A percentile compares a stretch with the other conserved stretches of the same genome.
Conservation (phyloP, 2,888 invertebrate genomes). For the Chironomus riparius region DNA sequence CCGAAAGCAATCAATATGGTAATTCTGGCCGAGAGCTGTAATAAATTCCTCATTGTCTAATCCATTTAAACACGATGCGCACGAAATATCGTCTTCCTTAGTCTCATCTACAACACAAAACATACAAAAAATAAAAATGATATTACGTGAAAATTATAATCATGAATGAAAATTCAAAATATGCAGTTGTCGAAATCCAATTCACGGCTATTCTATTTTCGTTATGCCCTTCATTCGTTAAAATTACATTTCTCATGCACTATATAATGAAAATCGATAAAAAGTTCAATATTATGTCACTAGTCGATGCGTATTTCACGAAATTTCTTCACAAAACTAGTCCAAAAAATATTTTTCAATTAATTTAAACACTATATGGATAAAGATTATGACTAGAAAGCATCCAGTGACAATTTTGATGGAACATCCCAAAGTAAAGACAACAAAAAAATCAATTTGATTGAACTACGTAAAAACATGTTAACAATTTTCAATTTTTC, state of each 20-base stretch:
- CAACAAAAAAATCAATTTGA: not conserved
- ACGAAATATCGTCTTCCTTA: conserved; percentile 37
- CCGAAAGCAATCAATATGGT: conserved; percentile 86
- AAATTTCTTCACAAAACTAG: not conserved
- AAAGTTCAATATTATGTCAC: not conserved
- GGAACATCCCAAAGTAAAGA: not conserved
- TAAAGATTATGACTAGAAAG: too few relatives aligned
- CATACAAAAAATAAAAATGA: not conserved
- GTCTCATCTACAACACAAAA: conserved; percentile 4
- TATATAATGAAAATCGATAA: not conserved
- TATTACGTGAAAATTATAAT: not conserved
- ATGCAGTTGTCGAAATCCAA: not conserved
- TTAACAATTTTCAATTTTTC: not conserved
- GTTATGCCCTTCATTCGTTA: not conserved
- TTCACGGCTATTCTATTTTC: not conserved
- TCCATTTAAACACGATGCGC: conserved; percentile 66
- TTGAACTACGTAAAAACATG: not conserved
- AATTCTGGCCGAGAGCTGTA: conserved; percentile 72
- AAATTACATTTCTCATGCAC: too few relatives aligned
- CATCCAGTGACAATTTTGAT: too few relatives aligned
- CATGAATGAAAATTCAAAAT: not conserved
- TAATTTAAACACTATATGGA: too few relatives aligned
- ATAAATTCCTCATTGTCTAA: conserved; percentile 64
- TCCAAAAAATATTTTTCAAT: not conserved
- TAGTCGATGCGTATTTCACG: not conserved